A percentile compares a stretch with the other conserved stretches of the same genome.
phyloP scores from a whole-genome alignment of 1,140 invertebrate genomes.

The Lasioglossum albipes region DNA sequence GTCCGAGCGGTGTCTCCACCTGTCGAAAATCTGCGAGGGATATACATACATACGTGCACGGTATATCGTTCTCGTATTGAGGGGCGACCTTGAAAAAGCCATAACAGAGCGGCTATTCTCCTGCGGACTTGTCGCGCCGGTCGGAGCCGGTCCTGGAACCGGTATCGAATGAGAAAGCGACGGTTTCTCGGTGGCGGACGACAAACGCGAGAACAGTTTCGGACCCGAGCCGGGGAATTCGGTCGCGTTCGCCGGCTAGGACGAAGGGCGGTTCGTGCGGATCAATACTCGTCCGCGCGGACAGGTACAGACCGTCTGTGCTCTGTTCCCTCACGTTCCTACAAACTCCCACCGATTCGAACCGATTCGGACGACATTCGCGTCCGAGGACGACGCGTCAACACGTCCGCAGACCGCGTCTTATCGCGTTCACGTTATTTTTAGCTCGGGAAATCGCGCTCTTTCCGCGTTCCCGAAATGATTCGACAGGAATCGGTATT shows the following conservation, averaged over 20 bases:
- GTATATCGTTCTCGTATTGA: conserved; percentile 48
- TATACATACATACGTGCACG: not conserved
- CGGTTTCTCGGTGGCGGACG: too few species aligned
- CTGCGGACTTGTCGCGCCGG: not conserved
- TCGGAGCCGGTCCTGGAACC: conserved; percentile 36
- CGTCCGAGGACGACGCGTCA: not conserved
- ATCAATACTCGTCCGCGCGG: conserved; percentile 34
- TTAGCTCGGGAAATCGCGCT: conserved; percentile 47
- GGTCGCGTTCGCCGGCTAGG: not conserved
- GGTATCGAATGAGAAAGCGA: conserved; percentile 44
- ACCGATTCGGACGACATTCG: not conserved
- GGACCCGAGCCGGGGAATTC: not conserved
- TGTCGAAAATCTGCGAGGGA: conserved; percentile 15
- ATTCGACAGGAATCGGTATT: not conserved
- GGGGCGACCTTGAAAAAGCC: conserved; percentile 75
- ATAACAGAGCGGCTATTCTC: conserved; percentile 29
- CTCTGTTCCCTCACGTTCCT: not conserved
- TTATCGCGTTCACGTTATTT: too few species aligned
- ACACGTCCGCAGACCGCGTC: not conserved
- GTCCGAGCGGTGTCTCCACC: conserved; percentile 61
- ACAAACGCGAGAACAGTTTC: too few species aligned
- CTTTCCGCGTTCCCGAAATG: conserved; percentile 61
- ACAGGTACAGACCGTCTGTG: not conserved
- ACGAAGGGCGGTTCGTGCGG: conserved; percentile 7
- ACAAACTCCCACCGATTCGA: not conserved